Conservation (phyloP, 2,113 vertebrate species). For the Mohoua ochrocephala region DNA sequence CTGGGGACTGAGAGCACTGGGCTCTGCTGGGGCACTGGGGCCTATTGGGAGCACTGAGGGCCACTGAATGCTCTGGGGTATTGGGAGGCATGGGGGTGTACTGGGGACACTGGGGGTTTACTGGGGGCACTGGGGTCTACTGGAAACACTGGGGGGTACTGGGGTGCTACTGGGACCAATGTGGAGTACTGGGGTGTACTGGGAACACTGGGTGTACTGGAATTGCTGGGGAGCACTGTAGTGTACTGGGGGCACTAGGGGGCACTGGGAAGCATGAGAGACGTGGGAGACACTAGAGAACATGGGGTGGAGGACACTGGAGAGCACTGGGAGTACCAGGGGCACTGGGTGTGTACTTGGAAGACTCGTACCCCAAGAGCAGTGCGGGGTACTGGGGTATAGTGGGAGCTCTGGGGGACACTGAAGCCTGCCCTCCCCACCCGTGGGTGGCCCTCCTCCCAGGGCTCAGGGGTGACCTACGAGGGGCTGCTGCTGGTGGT, state of each 20-base stretch:
- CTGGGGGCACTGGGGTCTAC: neutral
- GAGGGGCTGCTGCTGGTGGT: neutral
- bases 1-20: neutral
- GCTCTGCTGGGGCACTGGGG: neutral
- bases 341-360: neutral
- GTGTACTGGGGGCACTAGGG: neutral
- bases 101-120: neutral
- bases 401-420: neutral
- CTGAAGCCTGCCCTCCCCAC: neutral
- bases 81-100: neutral
- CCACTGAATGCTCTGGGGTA: neutral
- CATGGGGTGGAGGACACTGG: neutral
- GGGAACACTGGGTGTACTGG: neutral
- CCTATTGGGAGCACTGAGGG: neutral
- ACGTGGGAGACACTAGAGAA: neutral
- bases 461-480: neutral
- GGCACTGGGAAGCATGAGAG: neutral
- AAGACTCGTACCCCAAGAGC: neutral
- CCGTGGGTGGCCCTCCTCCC: neutral
- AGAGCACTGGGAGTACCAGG: neutral
- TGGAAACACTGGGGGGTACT: neutral
- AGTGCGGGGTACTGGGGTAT: neutral
- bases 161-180: neutral
- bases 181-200: neutral
- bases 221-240: neutral